phyloP scores from a whole-genome alignment of 2,888 invertebrate genomes.

The Bellardia bayeri region DNA sequence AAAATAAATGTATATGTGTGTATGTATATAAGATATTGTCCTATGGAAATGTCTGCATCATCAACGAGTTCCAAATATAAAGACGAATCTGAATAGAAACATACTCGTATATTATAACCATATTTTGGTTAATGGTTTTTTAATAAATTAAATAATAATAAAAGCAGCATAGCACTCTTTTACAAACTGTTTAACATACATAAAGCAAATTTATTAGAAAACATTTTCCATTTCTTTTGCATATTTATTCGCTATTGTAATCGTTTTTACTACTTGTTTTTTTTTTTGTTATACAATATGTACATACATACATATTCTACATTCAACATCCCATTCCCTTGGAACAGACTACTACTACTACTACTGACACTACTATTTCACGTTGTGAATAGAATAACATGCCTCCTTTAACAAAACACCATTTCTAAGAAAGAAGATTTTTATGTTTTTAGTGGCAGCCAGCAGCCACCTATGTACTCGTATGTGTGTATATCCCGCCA shows the following conservation, averaged over 20 bases:
- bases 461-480: slow-evolving; percentile 71
- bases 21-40: too few species aligned
- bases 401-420: slow-evolving; percentile 63
- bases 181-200: slow-evolving; percentile 74
- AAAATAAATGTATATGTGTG: too few species aligned
- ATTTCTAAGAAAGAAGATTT: slow-evolving; percentile 64
- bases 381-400: slow-evolving; percentile 36
- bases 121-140: too few species aligned
- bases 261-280: slow-evolving; percentile 79
- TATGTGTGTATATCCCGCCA: slow-evolving; percentile 6
- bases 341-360: slow-evolving; percentile 3
- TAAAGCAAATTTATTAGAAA: slow-evolving; percentile 84
- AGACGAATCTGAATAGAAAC: too few species aligned
- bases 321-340: slow-evolving; percentile 28
- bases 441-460: slow-evolving; percentile 43
- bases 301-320: not conserved
- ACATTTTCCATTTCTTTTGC: slow-evolving; percentile 81
- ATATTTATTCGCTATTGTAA: slow-evolving; percentile 82
- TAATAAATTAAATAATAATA: too few species aligned
- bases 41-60: not conserved
- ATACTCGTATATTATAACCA: too few species aligned
- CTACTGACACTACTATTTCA: slow-evolving; percentile 33
- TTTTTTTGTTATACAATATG: not conserved
- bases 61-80: too few species aligned
- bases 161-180: not conserved